Evolutionary conservation across 2,888 invertebrate species (phyloP).

Genomic region (Macaria liturata): DNA sequence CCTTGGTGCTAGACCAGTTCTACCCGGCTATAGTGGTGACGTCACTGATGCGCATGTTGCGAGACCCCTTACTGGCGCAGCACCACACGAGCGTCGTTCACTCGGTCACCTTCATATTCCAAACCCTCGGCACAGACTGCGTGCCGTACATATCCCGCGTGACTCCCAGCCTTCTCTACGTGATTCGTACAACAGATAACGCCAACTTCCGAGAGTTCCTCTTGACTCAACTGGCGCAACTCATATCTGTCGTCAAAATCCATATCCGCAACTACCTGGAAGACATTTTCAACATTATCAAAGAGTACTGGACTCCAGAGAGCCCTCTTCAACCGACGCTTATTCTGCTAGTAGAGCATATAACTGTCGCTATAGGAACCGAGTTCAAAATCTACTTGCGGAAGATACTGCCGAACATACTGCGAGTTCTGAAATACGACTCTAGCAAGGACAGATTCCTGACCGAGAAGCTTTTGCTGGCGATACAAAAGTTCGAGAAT

Average conservation of each 20-base stretch:
- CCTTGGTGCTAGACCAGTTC: conserved; percentile 95
- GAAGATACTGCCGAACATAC: conserved; percentile 95
- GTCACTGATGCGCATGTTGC: conserved; percentile 96
- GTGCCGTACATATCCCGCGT: conserved; percentile 96
- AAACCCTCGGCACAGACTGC: conserved; percentile 96
- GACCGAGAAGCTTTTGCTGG: conserved; percentile 91
- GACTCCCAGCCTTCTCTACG: conserved; percentile 93
- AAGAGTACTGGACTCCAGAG: conserved; percentile 95
- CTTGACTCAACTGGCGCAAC: conserved; percentile 95
- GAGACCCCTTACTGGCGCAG: conserved; percentile 94
- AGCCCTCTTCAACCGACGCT: conserved; percentile 93
- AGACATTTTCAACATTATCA: conserved; percentile 96
- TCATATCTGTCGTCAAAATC: conserved; percentile 97
- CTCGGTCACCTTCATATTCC: conserved; percentile 98
- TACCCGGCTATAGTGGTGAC: conserved; percentile 98
- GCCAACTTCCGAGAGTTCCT: conserved; percentile 94
- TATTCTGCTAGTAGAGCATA: conserved; percentile 95
- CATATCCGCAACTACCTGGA: conserved; percentile 97
- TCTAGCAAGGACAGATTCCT: conserved; percentile 92
- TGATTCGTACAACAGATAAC: conserved; percentile 93
- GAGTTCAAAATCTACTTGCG: conserved; percentile 98
- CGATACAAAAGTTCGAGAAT: conserved; percentile 96
- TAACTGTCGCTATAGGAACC: conserved; percentile 96
- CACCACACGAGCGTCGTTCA: conserved; percentile 98
- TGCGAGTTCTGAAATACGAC: conserved; percentile 95